Percentiles rank a stretch among this genome's conserved stretches.
phyloP scores from a whole-genome alignment of 2,797 vertebrate genomes.

The Prionace glauca region DNA sequence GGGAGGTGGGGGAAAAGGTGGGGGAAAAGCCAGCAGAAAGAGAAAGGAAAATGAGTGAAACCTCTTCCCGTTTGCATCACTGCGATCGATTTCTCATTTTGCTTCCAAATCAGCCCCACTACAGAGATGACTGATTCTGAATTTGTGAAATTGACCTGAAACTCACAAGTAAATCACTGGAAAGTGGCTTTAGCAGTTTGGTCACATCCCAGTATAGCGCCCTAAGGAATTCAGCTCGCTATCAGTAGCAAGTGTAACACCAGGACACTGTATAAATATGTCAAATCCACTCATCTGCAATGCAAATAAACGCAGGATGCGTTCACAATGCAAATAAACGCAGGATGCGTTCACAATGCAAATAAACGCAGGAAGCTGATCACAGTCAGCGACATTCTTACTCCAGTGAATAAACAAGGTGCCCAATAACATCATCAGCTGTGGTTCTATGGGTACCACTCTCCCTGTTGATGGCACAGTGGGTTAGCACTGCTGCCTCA shows the following conservation, averaged over 20 bases:
- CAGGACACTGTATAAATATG: conserved; percentile 19
- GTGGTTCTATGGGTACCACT: not conserved
- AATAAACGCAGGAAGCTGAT: not conserved
- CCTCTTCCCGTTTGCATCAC: not conserved
- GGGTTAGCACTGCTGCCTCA: too few species aligned
- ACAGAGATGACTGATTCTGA: conserved; percentile 3
- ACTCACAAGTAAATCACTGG: conserved; percentile 19
- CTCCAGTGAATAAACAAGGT: not conserved
- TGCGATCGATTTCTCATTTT: not conserved
- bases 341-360: too few species aligned
- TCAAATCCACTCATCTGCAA: conserved; percentile 4
- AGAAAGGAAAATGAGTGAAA: not conserved
- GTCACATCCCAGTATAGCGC: not conserved
- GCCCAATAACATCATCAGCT: not conserved
- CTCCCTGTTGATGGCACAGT: too few species aligned
- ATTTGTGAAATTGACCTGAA: conserved; percentile 27
- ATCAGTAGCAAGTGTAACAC: not conserved
- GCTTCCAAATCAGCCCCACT: not conserved
- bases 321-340: not conserved
- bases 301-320: not conserved
- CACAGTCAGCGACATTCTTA: not conserved
- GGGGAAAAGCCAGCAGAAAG: not conserved
- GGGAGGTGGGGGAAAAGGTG: not conserved
- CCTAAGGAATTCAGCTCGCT: conserved; percentile 16
- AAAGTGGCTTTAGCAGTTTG: conserved; percentile 2